Percentiles rank a stretch among this genome's conserved stretches.
These are phyloP conservation scores for Aspidiotus rigidus DNA, from an alignment of 2,888 invertebrate genomes.

Conservation along the genomic window DNA sequence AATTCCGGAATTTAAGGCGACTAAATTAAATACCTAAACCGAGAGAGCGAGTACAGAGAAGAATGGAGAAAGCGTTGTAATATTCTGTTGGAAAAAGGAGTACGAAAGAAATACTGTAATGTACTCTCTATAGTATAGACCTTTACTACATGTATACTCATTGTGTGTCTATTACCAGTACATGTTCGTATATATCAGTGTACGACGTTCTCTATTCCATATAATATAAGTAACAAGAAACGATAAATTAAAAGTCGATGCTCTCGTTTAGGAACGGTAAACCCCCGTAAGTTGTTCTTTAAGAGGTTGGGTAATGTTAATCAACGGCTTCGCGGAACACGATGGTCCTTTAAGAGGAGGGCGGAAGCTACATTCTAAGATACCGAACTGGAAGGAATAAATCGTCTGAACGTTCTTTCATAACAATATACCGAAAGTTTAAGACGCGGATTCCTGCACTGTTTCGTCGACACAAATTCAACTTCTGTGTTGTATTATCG, in stretches of 20 bases:
- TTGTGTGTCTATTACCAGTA: slow-evolving; percentile 1
- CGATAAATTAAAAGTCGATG: slow-evolving; percentile 33
- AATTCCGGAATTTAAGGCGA: slow-evolving; percentile 28
- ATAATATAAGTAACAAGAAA: slow-evolving; percentile 31
- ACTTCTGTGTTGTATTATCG: neutral
- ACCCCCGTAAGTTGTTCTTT: slow-evolving; percentile 23
- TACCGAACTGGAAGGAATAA: slow-evolving; percentile 32
- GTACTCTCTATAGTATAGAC: neutral
- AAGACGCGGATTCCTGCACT: slow-evolving; percentile 13
- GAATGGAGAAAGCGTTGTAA: neutral
- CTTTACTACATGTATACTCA: neutral
- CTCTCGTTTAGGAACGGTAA: slow-evolving; percentile 28
- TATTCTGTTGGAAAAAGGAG: neutral
- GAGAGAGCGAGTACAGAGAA: slow-evolving; percentile 11
- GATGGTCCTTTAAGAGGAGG: slow-evolving; percentile 30
- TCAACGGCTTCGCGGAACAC: slow-evolving; percentile 31
- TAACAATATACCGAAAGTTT: slow-evolving; percentile 26
- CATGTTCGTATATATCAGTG: neutral
- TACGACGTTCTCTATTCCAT: neutral
- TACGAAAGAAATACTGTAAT: slow-evolving; percentile 1
- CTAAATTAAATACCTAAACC: slow-evolving; percentile 24
- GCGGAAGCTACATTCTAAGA: slow-evolving; percentile 32
- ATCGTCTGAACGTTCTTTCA: slow-evolving; percentile 27
- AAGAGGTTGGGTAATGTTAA: slow-evolving; percentile 32
- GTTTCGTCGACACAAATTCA: neutral